A percentile compares a stretch with the other conserved stretches of the same genome.
phyloP scores from a whole-genome alignment of 2,888 invertebrate genomes.

The Dinocampus coccinellae region DNA sequence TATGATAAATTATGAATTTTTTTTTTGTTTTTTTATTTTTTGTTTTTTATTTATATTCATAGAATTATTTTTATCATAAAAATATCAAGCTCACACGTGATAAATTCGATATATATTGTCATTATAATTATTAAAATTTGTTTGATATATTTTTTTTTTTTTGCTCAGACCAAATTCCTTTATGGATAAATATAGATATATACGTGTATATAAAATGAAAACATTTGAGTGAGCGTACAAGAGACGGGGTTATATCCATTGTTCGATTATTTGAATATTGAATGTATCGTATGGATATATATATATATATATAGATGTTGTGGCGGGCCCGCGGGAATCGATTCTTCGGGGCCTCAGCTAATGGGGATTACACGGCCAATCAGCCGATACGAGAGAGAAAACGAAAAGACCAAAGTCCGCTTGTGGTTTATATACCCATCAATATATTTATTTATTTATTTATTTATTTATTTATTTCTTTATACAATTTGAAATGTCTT shows the following conservation, averaged over 20 bases:
- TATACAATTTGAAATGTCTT: not conserved
- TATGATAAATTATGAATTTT: not conserved
- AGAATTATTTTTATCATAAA: not conserved
- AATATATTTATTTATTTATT: not conserved
- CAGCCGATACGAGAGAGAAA: slow-evolving; percentile 48
- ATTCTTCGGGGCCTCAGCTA: slow-evolving; percentile 58
- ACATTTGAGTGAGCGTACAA: not conserved
- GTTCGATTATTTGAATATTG: slow-evolving; percentile 69
- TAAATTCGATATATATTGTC: slow-evolving; percentile 48
- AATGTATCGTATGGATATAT: slow-evolving; percentile 36
- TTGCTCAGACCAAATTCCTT: not conserved
- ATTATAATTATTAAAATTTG: slow-evolving; percentile 65
- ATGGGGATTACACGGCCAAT: slow-evolving; percentile 69
- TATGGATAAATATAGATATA: too few relatives aligned
- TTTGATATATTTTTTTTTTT: slow-evolving; percentile 51
- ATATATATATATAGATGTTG: not conserved
- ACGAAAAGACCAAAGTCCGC: not conserved
- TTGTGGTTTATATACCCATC: not conserved
- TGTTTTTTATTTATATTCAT: not conserved
- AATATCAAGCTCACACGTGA: slow-evolving; percentile 34
- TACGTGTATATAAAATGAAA: not conserved
- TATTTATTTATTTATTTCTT: not conserved
- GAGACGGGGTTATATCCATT: slow-evolving; percentile 53
- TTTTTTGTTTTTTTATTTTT: not conserved
- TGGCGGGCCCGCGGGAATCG: slow-evolving; percentile 62